Evolutionary conservation across 2,113 vertebrate genomes (phyloP).

Genomic region (Seriola dumerili): DNA sequence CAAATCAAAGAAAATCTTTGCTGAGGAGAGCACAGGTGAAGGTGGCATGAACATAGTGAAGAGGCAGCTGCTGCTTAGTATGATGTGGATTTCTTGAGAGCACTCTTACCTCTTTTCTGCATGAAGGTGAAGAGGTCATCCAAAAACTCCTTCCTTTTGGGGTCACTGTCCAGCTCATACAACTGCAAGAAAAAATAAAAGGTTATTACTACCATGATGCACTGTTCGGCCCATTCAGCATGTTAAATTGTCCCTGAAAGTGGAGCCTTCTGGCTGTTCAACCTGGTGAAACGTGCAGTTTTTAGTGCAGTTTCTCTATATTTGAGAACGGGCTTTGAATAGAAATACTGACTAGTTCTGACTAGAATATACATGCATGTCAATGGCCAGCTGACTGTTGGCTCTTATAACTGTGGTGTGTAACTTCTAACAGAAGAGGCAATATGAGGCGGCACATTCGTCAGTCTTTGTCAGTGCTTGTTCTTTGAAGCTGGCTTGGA

Average conservation of each 20-base stretch:
- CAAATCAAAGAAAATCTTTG: not conserved
- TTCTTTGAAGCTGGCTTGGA: conserved; percentile 24
- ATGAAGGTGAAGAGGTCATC: conserved; percentile 98
- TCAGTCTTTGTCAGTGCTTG: not conserved
- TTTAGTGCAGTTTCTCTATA: not conserved
- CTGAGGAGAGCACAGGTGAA: not conserved
- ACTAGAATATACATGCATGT: conserved; percentile 7
- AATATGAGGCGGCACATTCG: not conserved
- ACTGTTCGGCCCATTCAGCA: not conserved
- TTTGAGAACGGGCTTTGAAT: no score
- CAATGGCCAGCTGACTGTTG: not conserved
- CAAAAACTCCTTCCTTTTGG: conserved; percentile 96
- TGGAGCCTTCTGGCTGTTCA: not conserved
- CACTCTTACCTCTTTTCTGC: conserved; percentile 93
- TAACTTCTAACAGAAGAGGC: not conserved
- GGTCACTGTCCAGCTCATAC: conserved; percentile 95
- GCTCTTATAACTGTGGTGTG: not conserved
- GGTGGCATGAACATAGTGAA: not conserved
- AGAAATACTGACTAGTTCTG: not conserved
- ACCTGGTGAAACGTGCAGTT: not conserved
- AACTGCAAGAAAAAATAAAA: conserved; percentile 82
- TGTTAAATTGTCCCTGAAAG: not conserved
- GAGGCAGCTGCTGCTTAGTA: not conserved
- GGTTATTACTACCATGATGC: not conserved
- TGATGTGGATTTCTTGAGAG: not conserved